Conservation (phyloP, 2,113 vertebrate genomes). For the Zingel zingel region DNA sequence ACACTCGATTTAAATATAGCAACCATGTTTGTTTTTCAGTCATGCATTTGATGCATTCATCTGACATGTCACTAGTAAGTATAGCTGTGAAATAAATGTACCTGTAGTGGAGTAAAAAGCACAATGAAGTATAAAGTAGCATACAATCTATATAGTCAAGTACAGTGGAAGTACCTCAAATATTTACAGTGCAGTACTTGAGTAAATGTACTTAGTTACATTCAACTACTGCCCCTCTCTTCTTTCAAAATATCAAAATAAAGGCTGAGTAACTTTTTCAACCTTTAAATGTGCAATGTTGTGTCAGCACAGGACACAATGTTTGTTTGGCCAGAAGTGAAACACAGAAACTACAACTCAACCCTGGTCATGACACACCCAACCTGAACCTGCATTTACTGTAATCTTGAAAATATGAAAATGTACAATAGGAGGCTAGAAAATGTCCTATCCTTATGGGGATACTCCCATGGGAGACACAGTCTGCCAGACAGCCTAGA, state of each 20-base stretch:
- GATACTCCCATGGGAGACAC: background rate
- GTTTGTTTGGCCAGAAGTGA: background rate
- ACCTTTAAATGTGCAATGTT: too few species aligned
- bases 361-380: constrained; percentile 7
- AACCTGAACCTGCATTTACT: background rate
- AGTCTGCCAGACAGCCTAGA: constrained; percentile 40
- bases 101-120: background rate
- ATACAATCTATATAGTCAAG: background rate
- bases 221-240: background rate
- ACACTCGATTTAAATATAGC: constrained; percentile 6
- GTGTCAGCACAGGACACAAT: background rate
- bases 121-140: background rate
- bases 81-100: background rate
- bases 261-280: background rate
- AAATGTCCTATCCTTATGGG: constrained; percentile 11
- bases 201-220: background rate
- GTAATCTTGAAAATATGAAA: background rate
- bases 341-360: background rate
- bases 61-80: too few species aligned
- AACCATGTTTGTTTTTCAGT: background rate
- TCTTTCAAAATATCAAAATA: background rate
- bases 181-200: background rate
- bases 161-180: background rate
- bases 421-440: background rate
- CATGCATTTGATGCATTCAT: too few species aligned